Evolutionary conservation across 2,113 vertebrate genomes (phyloP), one percentile per base, ranked within the genome.

Genomic region (Cygnus buccinator): DNA sequence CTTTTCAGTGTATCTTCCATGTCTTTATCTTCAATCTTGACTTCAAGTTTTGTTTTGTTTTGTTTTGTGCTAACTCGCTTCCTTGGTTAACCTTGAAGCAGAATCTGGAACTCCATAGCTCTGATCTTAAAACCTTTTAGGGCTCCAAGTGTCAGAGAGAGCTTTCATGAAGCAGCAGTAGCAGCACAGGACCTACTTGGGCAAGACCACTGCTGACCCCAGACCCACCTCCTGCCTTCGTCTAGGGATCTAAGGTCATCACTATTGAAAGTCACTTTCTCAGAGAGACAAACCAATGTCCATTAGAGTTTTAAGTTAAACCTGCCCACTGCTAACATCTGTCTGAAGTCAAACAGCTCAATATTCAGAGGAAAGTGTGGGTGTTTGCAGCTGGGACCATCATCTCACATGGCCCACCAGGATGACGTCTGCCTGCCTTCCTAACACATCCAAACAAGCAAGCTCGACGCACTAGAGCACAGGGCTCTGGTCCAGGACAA

Each of bases 321-420:
- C 5, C 21, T 55, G 7, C 6, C 22, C 52, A 14, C 55, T 78
- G 8, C 10, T 28, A 52, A 72, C 21, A 43, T 55, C 41, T 80
- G 7, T 26, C 59, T 66, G 50, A 74, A 77, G 41, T 25, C 58
- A 70, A 58, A 16, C 5, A 28, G 8, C 55, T 81, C 48, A 23
- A 14, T 84, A 77, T 88, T 41, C 55, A 71, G 68, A 67, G 28
- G 26, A 6, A 80, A 37, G 4, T 11, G 43, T 37, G 23, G 17
- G 23, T 17, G 17, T 43, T 25, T 74, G 50, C 14, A 77, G 3
- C 26, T 75, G 18, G 17, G 28, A 80, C 1, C 3, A 2, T 21
- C 31, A 39, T 39, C 8, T 93, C n/a, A 28, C 22, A 8, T 0
- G 0, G 20, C 21, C 46, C 0, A 0, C 13, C 0, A 1, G n/a